Percentiles rank a stretch among this genome's conserved stretches.
These are phyloP conservation scores for Phycodurus eques DNA, from an alignment of 2,113 vertebrate genomes.

Conservation along the genomic window DNA sequence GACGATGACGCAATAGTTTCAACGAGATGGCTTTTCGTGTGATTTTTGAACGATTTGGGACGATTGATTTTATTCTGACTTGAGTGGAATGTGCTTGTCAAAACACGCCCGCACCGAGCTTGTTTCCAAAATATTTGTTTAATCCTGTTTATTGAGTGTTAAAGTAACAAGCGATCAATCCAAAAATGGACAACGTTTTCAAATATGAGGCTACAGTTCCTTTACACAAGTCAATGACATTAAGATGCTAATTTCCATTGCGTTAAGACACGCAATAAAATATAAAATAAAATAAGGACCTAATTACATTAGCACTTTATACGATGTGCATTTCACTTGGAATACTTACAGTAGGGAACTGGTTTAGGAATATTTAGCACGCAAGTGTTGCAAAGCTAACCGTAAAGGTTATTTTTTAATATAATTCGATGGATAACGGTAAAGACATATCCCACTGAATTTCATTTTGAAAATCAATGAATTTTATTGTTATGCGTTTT, in stretches of 20 bases:
- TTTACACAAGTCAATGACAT: background rate
- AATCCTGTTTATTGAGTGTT: constrained; percentile 24
- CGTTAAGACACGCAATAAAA: background rate
- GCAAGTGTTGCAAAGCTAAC: background rate
- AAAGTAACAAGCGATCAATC: constrained; percentile 4
- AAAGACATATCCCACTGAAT: too few species aligned
- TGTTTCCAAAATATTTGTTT: constrained; percentile 39
- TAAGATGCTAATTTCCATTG: background rate
- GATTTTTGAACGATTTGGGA: background rate
- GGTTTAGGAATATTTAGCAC: background rate
- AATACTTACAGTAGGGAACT: background rate
- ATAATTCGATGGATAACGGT: too few species aligned
- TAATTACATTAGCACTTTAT: background rate
- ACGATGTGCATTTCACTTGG: background rate
- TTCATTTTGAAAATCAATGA: too few species aligned
- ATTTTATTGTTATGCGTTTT: too few species aligned
- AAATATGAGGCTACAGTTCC: background rate
- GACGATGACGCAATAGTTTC: background rate
- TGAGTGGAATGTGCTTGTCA: constrained; percentile 9
- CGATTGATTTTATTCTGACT: background rate
- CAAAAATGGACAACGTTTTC: background rate
- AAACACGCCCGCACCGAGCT: constrained; percentile 7
- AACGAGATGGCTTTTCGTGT: background rate
- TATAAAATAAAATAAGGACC: background rate
- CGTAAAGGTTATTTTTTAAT: background rate